Conservation (phyloP, 2,888 invertebrate genomes). For the Coelopa pilipes region DNA sequence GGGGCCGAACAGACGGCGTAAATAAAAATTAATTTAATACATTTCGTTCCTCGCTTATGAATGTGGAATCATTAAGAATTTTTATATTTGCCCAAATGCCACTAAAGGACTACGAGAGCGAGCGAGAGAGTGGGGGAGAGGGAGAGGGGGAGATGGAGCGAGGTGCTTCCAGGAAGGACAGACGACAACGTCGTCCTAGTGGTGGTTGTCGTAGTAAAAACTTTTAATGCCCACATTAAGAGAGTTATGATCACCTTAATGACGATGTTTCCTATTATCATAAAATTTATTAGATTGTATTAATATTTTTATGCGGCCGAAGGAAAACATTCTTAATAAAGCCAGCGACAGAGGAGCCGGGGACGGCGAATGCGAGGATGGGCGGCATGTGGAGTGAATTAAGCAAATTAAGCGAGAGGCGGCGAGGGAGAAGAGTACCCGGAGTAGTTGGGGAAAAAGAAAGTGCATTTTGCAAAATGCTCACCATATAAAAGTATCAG, state of each 20-base stretch:
- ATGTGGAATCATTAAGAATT: slow-evolving; percentile 26
- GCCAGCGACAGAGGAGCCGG: no score
- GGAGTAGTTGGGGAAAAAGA: no score
- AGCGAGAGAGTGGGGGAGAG: no score
- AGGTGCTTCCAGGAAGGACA: neutral
- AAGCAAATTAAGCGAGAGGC: neutral
- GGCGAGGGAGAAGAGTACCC: neutral
- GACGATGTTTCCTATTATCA: slow-evolving; percentile 11
- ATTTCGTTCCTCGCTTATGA: slow-evolving; percentile 27
- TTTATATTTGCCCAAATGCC: no score
- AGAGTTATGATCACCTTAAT: slow-evolving; percentile 34
- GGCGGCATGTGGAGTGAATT: neutral
- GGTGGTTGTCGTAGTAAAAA: slow-evolving; percentile 18
- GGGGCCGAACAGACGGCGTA: slow-evolving; percentile 16
- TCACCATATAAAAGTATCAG: no score
- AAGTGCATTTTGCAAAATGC: no score
- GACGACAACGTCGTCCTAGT: neutral
- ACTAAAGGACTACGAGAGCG: no score
- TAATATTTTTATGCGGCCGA: slow-evolving; percentile 6
- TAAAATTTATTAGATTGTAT: slow-evolving; percentile 14
- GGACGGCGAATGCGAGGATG: neutral
- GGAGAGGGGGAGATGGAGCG: no score
- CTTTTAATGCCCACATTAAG: slow-evolving; percentile 30
- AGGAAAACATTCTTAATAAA: slow-evolving; percentile 25
- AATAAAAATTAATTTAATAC: slow-evolving; percentile 29